Evolutionary conservation across 1,140 invertebrate genomes (phyloP), one percentile per base, ranked within the genome.

Genomic region (Euwallacea similis): DNA sequence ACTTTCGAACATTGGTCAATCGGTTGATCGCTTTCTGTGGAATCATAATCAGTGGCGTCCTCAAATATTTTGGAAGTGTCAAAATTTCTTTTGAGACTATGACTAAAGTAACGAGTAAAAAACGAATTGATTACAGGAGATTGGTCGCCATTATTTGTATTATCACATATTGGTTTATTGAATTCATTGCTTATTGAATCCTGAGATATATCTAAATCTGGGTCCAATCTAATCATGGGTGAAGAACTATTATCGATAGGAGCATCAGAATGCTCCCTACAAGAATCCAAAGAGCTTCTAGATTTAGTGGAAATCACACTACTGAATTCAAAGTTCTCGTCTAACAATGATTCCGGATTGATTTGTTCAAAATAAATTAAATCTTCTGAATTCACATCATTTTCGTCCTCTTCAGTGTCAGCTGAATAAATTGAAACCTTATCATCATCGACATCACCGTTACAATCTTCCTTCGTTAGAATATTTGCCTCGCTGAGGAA

Each of bases 101-200:
- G 16, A 43, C 81, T 80, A 69, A 85, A 80, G 74, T 82, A 84
- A 69, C 81, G 83, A 0, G 77, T 79, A 77, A 85, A 85, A 73
- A 85, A 85, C 6, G 84, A 85, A 60, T 58, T 44, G 6, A 2
- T 55, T 66, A 11, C 6, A 42, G 11, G n/a, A 15, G 10, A 59
- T 4, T 15, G 10, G 72, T 42, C 65, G 13, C 62, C 33, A 42
- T 42, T 16, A 54, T 9, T 33, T 33, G 21, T 33, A 33, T 4
- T 33, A 33, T 33, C 21, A 33, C 21, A 33, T 33, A 33, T 4
- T 33, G 21, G 21, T 33, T 33, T 15, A 64, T 50, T 15, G 9
- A 75, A 21, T 68, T 67, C 59, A 7, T 68, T 11, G 10, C 43
- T 64, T 15, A 72, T 64, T 44, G 73, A 72, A 66, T 69, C 60